Percentiles rank a stretch among this genome's conserved stretches.
Evolutionary conservation across 2,113 vertebrate species (phyloP).

Genomic region (western clawed frog (Xenopus tropicalis)): UCB_Xtro_10.0 CM004443.2:85818501-85819000

Average conservation of each 20-base stretch:
- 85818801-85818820: slow-evolving; percentile 17
- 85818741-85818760: slow-evolving; percentile 27
- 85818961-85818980: slow-evolving; percentile 44
- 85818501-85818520: too few relatives aligned
- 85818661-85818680: too few relatives aligned
- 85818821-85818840: slow-evolving; percentile 22
- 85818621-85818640: too few relatives aligned
- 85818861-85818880: slow-evolving; percentile 29
- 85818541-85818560: too few relatives aligned
- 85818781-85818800: slow-evolving; percentile 18
- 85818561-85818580: too few relatives aligned
- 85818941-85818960: slow-evolving; percentile 38
- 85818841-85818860: slow-evolving; percentile 15
- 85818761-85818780: slow-evolving; percentile 13
- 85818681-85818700: neutral
- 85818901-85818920: neutral
- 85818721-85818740: slow-evolving; percentile 15
- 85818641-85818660: too few relatives aligned
- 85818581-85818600: too few relatives aligned
- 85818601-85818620: too few relatives aligned
- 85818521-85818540: too few relatives aligned
- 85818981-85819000: slow-evolving; percentile 19
- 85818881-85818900: slow-evolving; percentile 14
- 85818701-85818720: neutral
- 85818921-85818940: slow-evolving; percentile 39